These are phyloP conservation scores for Drosophila meridionalis DNA, from an alignment of 2,888 invertebrate species.

Conservation along the genomic window DNA sequence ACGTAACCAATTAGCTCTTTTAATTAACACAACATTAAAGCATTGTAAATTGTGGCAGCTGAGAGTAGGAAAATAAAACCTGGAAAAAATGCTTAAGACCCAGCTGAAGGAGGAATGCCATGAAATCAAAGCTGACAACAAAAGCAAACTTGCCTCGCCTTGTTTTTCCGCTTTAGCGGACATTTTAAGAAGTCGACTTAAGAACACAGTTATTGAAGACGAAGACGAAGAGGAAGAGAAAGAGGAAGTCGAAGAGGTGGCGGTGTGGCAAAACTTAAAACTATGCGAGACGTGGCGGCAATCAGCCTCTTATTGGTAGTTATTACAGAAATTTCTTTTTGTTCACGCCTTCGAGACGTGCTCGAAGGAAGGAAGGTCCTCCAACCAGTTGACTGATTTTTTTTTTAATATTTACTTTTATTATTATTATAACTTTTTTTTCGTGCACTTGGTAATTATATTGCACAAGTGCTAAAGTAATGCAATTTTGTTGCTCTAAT, in stretches of 20 bases:
- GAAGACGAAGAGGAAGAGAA: background rate
- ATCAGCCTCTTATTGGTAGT: slow-evolving; percentile 67
- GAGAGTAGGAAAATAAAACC: background rate
- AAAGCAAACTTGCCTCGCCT: slow-evolving; percentile 42
- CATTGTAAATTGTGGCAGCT: slow-evolving; percentile 43
- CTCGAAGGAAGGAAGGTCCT: background rate
- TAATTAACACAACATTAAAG: slow-evolving; percentile 71
- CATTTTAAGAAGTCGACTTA: slow-evolving; percentile 13
- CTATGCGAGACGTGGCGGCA: slow-evolving; percentile 44
- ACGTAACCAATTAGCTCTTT: slow-evolving; percentile 63
- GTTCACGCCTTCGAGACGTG: slow-evolving; percentile 45
- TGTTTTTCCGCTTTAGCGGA: background rate
- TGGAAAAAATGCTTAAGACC: slow-evolving; percentile 9
- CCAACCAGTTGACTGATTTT: slow-evolving; percentile 23
- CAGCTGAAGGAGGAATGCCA: slow-evolving; percentile 25
- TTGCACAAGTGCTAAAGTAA: slow-evolving; percentile 68
- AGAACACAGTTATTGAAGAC: background rate
- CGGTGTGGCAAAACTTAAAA: slow-evolving; percentile 17
- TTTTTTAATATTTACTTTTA: slow-evolving; percentile 18
- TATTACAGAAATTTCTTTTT: slow-evolving; percentile 52
- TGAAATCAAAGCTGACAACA: slow-evolving; percentile 73
- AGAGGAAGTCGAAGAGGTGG: background rate
- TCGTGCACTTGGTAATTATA: slow-evolving; percentile 63
- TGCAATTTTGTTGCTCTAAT: slow-evolving; percentile 68
- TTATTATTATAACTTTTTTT: slow-evolving; percentile 17